Evolutionary conservation across 2,113 vertebrate species (phyloP), one percentile per base, ranked within the genome.

Genomic region (Pterocles burchelli): DNA sequence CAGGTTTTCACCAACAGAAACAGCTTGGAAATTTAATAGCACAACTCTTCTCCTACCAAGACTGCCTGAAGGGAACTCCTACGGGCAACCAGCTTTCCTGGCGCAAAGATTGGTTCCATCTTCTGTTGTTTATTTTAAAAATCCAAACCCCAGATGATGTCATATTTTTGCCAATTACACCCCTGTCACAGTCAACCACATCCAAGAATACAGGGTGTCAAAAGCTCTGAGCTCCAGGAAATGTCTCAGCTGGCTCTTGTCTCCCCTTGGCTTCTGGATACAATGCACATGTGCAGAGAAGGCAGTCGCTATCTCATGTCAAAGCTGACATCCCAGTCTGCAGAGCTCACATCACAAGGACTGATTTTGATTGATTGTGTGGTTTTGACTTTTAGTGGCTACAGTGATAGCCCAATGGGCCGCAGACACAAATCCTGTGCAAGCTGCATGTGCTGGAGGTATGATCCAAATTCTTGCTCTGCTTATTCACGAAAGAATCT

Each of bases 121-220:
- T 89, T 89, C 58, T 55, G 34, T 33, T 91, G 68, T 55, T 92
- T 85, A 74, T 94, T 95, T 85, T 52, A 79, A 86, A 90, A 48
- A 43, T 81, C 76, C 85, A 75, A 72, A 72, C 49, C 71, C 55
- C 49, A 58, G 31, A 62, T 89, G 77, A 87, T 90, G 81, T 95
- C 36, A 75, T 45, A 31, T 29, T 75, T 45, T 61, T 73, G 67
- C 85, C 84, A 90, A 17, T 93, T 88, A 87, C 71, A 65, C 54
- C 49, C 48, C 90, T 77, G 29, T 90, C 77, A 20, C 78, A 76
- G 76, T 85, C 31, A 71, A 57, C 46, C 3, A 3, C 58, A 74
- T 78, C 83, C 93, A 93, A 86, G 51, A 72, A 78, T 52, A 54
- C 8, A 51, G 22, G 28, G 33, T 82, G 72, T 89, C 51, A 70